These are phyloP conservation scores for Phasia obesa DNA, from an alignment of 2,888 invertebrate species.

Conservation along the genomic window DNA sequence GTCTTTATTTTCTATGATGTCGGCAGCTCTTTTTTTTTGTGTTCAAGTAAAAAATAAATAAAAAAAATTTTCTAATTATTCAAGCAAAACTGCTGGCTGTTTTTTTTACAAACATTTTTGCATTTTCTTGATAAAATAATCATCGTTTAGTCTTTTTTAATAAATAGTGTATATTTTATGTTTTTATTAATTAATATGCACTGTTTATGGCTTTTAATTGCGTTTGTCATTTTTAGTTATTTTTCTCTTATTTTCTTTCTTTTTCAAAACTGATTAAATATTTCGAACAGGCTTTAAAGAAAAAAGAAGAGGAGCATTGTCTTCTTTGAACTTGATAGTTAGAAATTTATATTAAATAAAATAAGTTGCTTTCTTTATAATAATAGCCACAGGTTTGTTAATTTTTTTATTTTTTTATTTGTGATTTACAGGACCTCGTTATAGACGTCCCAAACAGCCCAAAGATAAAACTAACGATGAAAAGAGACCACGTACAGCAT, in stretches of 20 bases:
- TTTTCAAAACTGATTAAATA: constrained; percentile 42
- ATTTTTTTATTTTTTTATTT: constrained; percentile 36
- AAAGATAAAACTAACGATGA: constrained; percentile 86
- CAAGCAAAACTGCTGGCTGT: constrained; percentile 8
- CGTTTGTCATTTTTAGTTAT: constrained; percentile 33
- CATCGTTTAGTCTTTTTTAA: constrained; percentile 34
- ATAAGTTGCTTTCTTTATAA: not conserved
- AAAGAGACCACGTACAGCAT: constrained; percentile 97
- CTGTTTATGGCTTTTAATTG: constrained; percentile 39
- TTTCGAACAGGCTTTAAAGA: constrained; percentile 38
- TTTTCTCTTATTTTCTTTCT: not conserved
- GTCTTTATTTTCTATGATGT: constrained; percentile 63
- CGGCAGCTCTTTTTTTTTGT: constrained; percentile 53
- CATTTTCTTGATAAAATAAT: constrained; percentile 66
- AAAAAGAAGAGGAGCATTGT: not conserved
- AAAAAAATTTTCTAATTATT: constrained; percentile 43
- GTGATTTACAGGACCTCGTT: constrained; percentile 80
- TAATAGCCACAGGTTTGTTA: constrained; percentile 12
- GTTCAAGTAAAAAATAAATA: too few relatives aligned
- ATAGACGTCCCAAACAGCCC: constrained; percentile 82
- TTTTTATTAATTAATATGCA: constrained; percentile 57
- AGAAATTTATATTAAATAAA: not conserved
- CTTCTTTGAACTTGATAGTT: not conserved
- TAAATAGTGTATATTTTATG: constrained; percentile 1
- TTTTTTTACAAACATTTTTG: not conserved